Evolutionary conservation across 2,113 vertebrate genomes (phyloP).

Genomic region (Peucedramus taeniatus): DNA sequence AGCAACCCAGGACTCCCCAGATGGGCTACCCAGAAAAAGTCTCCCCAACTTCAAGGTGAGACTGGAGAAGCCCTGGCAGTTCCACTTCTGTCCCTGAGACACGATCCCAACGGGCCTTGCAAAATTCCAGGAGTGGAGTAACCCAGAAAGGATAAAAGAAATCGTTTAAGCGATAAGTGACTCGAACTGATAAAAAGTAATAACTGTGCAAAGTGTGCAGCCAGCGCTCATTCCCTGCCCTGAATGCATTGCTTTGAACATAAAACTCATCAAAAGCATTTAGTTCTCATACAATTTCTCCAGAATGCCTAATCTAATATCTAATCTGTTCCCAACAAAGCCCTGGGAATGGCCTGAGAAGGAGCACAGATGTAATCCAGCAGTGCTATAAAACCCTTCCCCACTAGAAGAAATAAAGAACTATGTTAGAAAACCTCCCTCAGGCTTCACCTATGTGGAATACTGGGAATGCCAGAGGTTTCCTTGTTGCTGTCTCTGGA

Average conservation of each 20-base stretch:
- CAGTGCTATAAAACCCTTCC: background rate
- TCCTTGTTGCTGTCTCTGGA: background rate
- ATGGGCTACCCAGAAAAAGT: background rate
- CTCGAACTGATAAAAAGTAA: background rate
- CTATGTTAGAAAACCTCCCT: background rate
- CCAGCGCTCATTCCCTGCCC: background rate
- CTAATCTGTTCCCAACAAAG: background rate
- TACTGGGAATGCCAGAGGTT: conserved; percentile 4
- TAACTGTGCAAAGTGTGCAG: background rate
- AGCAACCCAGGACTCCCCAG: background rate
- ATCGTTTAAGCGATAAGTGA: background rate
- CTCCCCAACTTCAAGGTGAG: conserved; percentile 10
- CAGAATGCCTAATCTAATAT: background rate
- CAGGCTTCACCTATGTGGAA: background rate
- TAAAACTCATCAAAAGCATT: conserved; percentile 6
- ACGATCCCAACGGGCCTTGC: background rate
- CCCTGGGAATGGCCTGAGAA: background rate
- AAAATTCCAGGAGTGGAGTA: background rate
- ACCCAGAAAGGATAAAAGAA: background rate
- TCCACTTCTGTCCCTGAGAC: background rate
- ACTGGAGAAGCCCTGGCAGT: background rate
- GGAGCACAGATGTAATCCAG: background rate
- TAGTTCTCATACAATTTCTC: background rate
- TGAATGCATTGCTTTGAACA: background rate
- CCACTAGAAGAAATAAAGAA: background rate